Percentiles rank a stretch among this genome's conserved stretches.
phyloP scores from a whole-genome alignment of 1,140 invertebrate genomes.

The Drosophila ambigua region DNA sequence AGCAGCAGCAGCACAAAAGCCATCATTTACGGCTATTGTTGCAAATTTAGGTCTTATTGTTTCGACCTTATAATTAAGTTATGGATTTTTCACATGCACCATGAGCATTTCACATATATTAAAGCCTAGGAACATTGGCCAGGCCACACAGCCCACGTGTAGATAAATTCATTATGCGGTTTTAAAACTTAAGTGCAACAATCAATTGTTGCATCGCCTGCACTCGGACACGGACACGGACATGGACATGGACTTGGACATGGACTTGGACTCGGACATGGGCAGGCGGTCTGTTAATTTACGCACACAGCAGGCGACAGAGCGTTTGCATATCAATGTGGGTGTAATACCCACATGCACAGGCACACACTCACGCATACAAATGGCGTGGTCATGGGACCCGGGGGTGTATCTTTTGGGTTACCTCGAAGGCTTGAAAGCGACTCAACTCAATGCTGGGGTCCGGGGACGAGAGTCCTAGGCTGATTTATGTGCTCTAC shows the following conservation, averaged over 20 bases:
- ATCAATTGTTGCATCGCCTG: conserved; percentile 68
- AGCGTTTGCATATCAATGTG: conserved; percentile 66
- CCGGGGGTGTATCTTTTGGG: conserved; percentile 57
- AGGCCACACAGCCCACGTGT: conserved; percentile 6
- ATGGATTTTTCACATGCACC: conserved; percentile 44
- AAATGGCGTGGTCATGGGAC: conserved; percentile 16
- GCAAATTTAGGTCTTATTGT: conserved; percentile 50
- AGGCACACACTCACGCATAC: not conserved
- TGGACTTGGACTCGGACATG: conserved; percentile 5
- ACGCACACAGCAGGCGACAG: conserved; percentile 50
- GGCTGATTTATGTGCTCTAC: conserved; percentile 79
- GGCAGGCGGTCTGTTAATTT: conserved; percentile 65
- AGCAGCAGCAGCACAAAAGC: conserved; percentile 5
- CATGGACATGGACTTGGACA: conserved; percentile 25
- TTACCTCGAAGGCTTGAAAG: conserved; percentile 61
- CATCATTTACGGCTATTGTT: conserved; percentile 59
- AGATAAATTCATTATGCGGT: conserved; percentile 65
- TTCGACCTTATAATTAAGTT: conserved; percentile 59
- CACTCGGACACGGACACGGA: conserved; percentile 13
- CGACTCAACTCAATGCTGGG: conserved; percentile 45
- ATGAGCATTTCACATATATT: conserved; percentile 29
- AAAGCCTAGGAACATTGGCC: conserved; percentile 13
- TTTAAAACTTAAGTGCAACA: conserved; percentile 64
- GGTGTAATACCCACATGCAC: conserved; percentile 38
- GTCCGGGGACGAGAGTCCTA: conserved; percentile 25